Conservation (phyloP, 2,113 vertebrate species). For the Apeltes quadracus region DNA sequence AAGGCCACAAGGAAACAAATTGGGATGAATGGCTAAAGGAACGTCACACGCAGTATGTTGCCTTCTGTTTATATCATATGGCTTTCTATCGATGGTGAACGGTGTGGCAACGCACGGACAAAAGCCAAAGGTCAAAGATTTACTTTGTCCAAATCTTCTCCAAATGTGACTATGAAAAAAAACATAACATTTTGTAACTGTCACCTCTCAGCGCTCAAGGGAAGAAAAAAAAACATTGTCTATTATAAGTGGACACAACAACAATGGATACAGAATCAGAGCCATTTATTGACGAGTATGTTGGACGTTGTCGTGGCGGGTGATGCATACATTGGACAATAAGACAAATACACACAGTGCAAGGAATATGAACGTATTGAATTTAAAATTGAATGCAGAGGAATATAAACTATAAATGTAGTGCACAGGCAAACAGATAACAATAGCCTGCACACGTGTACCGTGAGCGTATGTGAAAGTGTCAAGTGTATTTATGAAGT, state of each 20-base stretch:
- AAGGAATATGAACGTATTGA: too few relatives aligned
- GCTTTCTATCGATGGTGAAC: conserved; percentile 55
- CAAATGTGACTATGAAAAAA: conserved; percentile 56
- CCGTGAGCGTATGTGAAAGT: too few relatives aligned
- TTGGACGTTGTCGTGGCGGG: too few relatives aligned
- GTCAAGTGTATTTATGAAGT: too few relatives aligned
- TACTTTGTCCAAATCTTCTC: conserved; percentile 63
- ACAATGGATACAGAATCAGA: too few relatives aligned
- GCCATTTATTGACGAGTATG: too few relatives aligned
- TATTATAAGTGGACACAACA: conserved; percentile 7
- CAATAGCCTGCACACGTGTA: too few relatives aligned
- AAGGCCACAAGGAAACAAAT: conserved; percentile 64
- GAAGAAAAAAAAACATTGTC: conserved; percentile 46
- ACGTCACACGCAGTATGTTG: conserved; percentile 46
- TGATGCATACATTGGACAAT: too few relatives aligned
- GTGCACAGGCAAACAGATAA: too few relatives aligned
- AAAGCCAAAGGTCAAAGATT: conserved; percentile 70
- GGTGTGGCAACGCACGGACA: conserved; percentile 47
- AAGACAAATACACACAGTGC: too few relatives aligned
- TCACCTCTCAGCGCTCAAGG: conserved; percentile 33
- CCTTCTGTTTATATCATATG: conserved; percentile 61
- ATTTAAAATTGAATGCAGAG: too few relatives aligned
- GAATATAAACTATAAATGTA: too few relatives aligned
- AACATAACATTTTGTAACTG: conserved; percentile 56
- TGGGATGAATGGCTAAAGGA: conserved; percentile 43